Percentiles rank a stretch among this genome's conserved stretches.
Conservation (phyloP, 2,888 invertebrate species). For the Hirtodrosophila duncani region DNA sequence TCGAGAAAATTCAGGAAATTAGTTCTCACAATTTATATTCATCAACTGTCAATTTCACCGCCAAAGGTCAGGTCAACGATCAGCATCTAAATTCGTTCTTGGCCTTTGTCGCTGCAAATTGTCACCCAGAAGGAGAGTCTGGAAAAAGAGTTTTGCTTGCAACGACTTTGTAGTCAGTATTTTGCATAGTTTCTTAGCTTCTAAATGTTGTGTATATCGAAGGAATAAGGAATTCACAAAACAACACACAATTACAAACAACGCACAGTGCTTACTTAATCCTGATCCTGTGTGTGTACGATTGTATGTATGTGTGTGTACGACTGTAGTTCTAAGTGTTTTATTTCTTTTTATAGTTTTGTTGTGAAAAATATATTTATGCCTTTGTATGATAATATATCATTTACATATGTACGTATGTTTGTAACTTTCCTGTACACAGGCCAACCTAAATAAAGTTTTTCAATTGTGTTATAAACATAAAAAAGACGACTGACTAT, state of each 20-base stretch:
- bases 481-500: conserved; percentile 1
- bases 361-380: conserved; percentile 50
- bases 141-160: conserved; percentile 44
- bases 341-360: conserved; percentile 27
- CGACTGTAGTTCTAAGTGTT: conserved; percentile 51
- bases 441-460: conserved; percentile 58
- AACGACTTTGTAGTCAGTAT: conserved; percentile 52
- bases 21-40: conserved; percentile 54
- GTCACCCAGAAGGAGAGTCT: neutral
- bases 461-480: conserved; percentile 70
- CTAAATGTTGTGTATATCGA: conserved; percentile 27
- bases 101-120: conserved; percentile 62
- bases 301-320: conserved; percentile 19
- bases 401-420: conserved; percentile 29
- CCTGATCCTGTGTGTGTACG: conserved; percentile 20
- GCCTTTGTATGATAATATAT: conserved; percentile 66
- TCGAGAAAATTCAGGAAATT: conserved; percentile 45
- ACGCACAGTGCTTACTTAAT: conserved; percentile 21
- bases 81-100: conserved; percentile 45
- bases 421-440: conserved; percentile 21
- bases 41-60: conserved; percentile 52
- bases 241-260: conserved; percentile 16
- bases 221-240: conserved; percentile 26
- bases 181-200: conserved; percentile 36
- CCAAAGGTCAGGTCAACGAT: conserved; percentile 42